Base-by-base conservation (phyloP, 2,797 vertebrate species). In the Schizothorax lantsangensis region DNA sequence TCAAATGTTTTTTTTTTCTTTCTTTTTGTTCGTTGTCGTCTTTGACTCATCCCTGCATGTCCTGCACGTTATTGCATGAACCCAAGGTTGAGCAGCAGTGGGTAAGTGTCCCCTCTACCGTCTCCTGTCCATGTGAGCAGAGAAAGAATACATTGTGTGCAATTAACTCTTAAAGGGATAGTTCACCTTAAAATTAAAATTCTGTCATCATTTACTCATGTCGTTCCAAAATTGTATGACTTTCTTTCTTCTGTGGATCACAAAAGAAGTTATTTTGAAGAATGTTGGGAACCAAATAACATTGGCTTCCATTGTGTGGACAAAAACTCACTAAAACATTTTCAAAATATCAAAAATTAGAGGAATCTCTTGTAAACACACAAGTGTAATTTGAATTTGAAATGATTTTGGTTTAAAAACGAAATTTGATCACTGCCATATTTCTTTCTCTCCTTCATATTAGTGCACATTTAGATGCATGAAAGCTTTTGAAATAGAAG, bases 61-160 rank as follows among this genome's bases (percentile, higher is more conserved):
- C 88, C 91, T 92, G 91, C 91, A 11, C 95, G 87, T 90, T 92
- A 92, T 94, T 92, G 80, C 94, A 92, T 94, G 91, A 92, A 92
- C 93, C 90, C 95, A 97, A 96, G 98, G 95, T 92, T 95, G 93
- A 95, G 95, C 95, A 94, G 93, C 98, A 99, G 83, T 99, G 98
- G 98, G 98, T 99, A 97, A 99, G 98, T 98, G 30, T 83, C 6
- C 88, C 72, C 69, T 80, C 38, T 80, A 26, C 40, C 52, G 9
- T 66, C 38, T 59, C 21, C n/a, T 40, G 12, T 57, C 11, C 47
- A 10, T 52, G 12, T 26, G 5, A 38, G 8, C 40, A 82, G 43
- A 17, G 30, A 38, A 19, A 52, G 19, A 43, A 83, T 26, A 14
- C 5, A n/a, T 15, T 66, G 19, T 84, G 62, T 57, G 17, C 36